phyloP scores from a whole-genome alignment of 2,113 vertebrate species.

The Tauraco erythrolophus region DNA sequence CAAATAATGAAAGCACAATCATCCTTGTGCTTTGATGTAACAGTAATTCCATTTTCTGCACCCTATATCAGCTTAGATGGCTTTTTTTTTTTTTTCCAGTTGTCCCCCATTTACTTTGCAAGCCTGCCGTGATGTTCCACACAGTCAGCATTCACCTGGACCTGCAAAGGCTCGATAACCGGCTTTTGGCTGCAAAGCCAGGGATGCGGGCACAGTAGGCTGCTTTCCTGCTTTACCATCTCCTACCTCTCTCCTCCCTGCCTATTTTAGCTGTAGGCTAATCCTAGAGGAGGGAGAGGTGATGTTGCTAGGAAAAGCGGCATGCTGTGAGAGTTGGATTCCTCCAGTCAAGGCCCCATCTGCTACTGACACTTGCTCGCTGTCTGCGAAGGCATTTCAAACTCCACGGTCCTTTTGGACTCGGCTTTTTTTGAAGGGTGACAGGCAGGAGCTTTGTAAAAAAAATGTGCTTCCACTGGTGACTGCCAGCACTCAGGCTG shows the following conservation, averaged over 20 bases:
- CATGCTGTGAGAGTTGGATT: background rate
- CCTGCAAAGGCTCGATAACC: background rate
- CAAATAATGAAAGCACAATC: background rate
- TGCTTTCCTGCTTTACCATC: background rate
- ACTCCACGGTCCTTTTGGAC: background rate
- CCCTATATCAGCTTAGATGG: background rate
- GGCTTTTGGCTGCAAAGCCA: background rate
- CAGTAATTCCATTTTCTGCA: background rate
- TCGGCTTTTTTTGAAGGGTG: background rate
- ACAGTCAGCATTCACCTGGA: background rate
- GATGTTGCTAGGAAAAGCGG: background rate
- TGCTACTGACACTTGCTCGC: background rate
- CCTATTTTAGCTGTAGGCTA: background rate
- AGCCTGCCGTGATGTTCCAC: background rate
- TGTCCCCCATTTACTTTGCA: background rate
- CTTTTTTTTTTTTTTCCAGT: background rate
- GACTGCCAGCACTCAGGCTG: background rate
- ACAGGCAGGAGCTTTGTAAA: background rate
- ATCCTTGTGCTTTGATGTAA: background rate
- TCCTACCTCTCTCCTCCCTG: background rate
- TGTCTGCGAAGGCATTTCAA: background rate
- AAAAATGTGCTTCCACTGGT: background rate
- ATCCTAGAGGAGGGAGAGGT: background rate
- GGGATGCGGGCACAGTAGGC: background rate
- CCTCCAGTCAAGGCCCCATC: background rate